These are phyloP conservation scores for Saxicola maurus DNA, from an alignment of 2,797 vertebrate genomes.

Conservation along the genomic window DNA sequence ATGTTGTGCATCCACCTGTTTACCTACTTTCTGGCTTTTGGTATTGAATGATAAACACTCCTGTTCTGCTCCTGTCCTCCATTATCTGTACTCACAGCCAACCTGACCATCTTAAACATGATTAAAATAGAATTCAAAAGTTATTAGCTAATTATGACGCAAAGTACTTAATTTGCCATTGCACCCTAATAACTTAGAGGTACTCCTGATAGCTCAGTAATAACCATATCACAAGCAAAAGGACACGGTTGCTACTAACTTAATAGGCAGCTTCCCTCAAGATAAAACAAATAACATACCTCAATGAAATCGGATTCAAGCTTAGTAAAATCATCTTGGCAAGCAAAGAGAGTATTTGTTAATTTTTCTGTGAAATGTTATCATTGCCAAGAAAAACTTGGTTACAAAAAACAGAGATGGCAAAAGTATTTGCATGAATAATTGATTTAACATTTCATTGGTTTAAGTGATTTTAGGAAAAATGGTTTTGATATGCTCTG, in stretches of 20 bases:
- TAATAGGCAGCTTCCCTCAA: constrained; percentile 62
- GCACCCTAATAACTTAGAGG: constrained; percentile 56
- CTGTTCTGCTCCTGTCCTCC: not conserved
- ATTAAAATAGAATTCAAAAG: constrained; percentile 42
- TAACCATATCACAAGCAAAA: constrained; percentile 54
- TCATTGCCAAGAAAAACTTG: constrained; percentile 62
- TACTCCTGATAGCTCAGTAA: constrained; percentile 53
- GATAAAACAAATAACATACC: constrained; percentile 55
- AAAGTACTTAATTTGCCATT: constrained; percentile 60
- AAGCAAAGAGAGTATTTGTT: constrained; percentile 56
- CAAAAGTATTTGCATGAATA: constrained; percentile 51
- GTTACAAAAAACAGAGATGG: constrained; percentile 57
- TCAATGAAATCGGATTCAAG: constrained; percentile 59
- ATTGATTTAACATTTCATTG: constrained; percentile 50
- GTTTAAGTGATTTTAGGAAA: constrained; percentile 45
- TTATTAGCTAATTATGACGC: constrained; percentile 58
- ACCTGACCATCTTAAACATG: constrained; percentile 52
- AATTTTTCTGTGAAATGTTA: constrained; percentile 56
- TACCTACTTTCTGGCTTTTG: constrained; percentile 29
- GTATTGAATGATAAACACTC: not conserved
- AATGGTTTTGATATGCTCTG: constrained; percentile 30
- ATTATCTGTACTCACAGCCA: constrained; percentile 43
- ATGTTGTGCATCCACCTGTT: not conserved
- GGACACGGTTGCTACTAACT: constrained; percentile 49
- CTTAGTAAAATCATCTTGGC: constrained; percentile 64